phyloP scores from a whole-genome alignment of 2,113 vertebrate species.

The Xenopus borealis region DNA sequence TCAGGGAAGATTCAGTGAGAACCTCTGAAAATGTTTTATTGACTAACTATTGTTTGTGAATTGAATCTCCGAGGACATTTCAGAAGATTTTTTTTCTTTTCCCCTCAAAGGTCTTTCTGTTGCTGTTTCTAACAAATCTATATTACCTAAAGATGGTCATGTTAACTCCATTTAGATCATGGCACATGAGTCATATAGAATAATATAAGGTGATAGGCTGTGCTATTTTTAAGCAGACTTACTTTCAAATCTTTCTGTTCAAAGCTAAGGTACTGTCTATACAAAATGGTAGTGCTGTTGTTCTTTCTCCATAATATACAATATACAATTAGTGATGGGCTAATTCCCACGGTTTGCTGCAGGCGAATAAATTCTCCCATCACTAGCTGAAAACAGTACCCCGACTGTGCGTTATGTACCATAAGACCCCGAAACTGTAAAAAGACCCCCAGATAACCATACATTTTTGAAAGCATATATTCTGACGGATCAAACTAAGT shows the following conservation, averaged over 20 bases:
- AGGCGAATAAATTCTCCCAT: too few relatives aligned
- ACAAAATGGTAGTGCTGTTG: too few relatives aligned
- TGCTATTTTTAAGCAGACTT: background rate
- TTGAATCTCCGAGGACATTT: background rate
- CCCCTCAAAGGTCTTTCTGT: background rate
- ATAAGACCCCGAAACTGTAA: too few relatives aligned
- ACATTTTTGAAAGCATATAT: too few relatives aligned
- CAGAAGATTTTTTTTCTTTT: background rate
- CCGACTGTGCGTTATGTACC: too few relatives aligned
- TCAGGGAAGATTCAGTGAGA: background rate
- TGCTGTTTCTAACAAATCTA: too few relatives aligned
- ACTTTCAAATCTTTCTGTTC: background rate
- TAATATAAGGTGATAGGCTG: background rate
- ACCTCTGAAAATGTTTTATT: background rate
- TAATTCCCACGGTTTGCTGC: too few relatives aligned
- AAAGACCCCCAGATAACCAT: too few relatives aligned
- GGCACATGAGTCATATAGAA: background rate
- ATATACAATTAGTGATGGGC: too few relatives aligned
- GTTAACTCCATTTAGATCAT: background rate
- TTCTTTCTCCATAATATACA: too few relatives aligned
- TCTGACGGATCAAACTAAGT: too few relatives aligned
- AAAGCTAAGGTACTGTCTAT: background rate
- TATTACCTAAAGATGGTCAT: background rate
- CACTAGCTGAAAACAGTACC: too few relatives aligned
- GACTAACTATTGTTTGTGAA: conserved; percentile 16